Evolutionary conservation across 2,797 vertebrate genomes (phyloP).

Genomic region (Sylvilagus floridanus): DNA sequence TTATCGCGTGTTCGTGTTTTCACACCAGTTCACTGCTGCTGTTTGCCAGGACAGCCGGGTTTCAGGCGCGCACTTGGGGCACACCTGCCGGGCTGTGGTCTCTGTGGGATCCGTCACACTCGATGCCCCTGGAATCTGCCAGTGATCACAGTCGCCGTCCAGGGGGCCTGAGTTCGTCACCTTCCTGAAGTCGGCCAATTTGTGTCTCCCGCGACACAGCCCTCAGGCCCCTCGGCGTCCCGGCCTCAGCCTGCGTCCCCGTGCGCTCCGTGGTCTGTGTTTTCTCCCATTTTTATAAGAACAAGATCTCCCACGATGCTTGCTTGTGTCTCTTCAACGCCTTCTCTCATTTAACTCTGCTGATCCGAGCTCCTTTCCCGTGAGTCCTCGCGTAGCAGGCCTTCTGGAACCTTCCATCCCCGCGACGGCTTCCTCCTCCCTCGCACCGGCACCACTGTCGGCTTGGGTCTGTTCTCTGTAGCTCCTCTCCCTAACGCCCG

Average conservation of each 20-base stretch:
- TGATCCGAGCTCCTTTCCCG: background rate
- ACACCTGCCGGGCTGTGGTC: no score
- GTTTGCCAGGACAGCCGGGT: background rate
- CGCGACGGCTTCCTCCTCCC: rapidly evolving
- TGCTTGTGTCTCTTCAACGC: background rate
- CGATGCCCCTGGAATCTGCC: no score
- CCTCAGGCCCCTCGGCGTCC: background rate
- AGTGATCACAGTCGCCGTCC: no score
- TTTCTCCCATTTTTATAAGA: background rate
- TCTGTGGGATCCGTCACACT: no score
- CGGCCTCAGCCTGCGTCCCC: no score
- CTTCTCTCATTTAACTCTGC: background rate
- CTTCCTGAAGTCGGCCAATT: background rate
- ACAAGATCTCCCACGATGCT: background rate
- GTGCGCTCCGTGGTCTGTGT: background rate
- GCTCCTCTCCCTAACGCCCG: background rate
- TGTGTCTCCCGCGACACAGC: background rate
- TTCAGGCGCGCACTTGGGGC: no score
- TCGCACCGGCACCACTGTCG: background rate
- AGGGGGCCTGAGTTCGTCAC: background rate
- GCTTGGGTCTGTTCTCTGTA: no score
- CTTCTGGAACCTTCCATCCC: background rate
- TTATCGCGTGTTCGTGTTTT: background rate
- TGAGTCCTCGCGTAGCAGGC: no score
- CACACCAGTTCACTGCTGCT: no score